Evolutionary conservation across 2,113 vertebrate genomes (phyloP).

Genomic region (Lipophrys pholis): DNA sequence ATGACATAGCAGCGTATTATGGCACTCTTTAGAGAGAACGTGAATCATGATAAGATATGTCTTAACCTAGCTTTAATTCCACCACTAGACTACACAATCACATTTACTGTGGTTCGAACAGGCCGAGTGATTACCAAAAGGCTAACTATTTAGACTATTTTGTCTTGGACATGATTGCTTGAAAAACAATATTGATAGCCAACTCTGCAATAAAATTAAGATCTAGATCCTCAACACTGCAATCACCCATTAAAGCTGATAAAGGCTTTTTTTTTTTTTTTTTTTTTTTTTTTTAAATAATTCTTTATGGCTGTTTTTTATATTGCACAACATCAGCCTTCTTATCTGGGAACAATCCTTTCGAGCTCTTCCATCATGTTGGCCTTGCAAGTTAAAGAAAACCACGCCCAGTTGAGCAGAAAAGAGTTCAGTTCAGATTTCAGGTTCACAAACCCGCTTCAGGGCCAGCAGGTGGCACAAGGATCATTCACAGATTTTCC

Average conservation of each 20-base stretch:
- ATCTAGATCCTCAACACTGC: constrained; percentile 53
- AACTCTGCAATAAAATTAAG: constrained; percentile 33
- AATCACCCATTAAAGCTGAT: constrained; percentile 74
- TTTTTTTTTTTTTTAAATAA: constrained; percentile 20
- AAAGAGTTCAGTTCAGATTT: constrained; percentile 28
- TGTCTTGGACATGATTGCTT: constrained; percentile 66
- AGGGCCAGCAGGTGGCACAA: constrained; percentile 47
- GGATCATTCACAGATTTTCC: constrained; percentile 57
- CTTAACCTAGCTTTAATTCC: constrained; percentile 36
- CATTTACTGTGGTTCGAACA: constrained; percentile 61
- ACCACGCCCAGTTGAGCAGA: constrained; percentile 23
- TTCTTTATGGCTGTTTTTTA: constrained; percentile 60
- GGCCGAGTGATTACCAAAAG: constrained; percentile 49
- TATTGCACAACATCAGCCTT: constrained; percentile 67
- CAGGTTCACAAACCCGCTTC: constrained; percentile 19
- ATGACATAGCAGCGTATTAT: constrained; percentile 80
- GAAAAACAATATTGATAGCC: constrained; percentile 37
- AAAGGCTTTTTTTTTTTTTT: constrained; percentile 32
- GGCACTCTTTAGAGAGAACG: constrained; percentile 66
- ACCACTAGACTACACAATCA: constrained; percentile 62
- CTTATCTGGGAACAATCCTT: constrained; percentile 18
- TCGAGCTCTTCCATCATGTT: background rate
- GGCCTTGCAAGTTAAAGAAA: constrained; percentile 37
- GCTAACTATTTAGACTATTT: constrained; percentile 52
- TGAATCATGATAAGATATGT: constrained; percentile 68